phyloP scores from a whole-genome alignment of 2,888 invertebrate genomes.

The Horisme vitalbata region DNA sequence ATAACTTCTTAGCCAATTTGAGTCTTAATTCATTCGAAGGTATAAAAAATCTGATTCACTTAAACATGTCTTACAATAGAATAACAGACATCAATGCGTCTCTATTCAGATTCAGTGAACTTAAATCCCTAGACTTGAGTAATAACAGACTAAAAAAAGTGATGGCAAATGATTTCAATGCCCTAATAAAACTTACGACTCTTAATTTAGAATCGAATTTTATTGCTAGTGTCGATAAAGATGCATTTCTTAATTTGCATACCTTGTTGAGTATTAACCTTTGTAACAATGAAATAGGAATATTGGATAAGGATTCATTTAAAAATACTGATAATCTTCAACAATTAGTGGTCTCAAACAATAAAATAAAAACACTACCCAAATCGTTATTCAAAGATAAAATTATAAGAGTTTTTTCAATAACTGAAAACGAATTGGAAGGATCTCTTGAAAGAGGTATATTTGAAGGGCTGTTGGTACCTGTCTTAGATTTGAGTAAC shows the following conservation, averaged over 20 bases:
- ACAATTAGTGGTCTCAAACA: slow-evolving; percentile 50
- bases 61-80: slow-evolving; percentile 54
- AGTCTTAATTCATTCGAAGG: slow-evolving; percentile 55
- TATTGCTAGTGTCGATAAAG: slow-evolving; percentile 42
- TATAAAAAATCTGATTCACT: slow-evolving; percentile 42
- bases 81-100: slow-evolving; percentile 51
- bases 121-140: slow-evolving; percentile 48
- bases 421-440: slow-evolving; percentile 48
- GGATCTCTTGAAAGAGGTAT: slow-evolving; percentile 50
- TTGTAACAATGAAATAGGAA: slow-evolving; percentile 47
- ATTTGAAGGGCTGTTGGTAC: slow-evolving; percentile 55
- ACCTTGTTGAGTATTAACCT: slow-evolving; percentile 45
- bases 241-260: slow-evolving; percentile 41
- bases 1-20: slow-evolving; percentile 51
- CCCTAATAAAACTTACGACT: slow-evolving; percentile 41
- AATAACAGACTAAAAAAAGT: slow-evolving; percentile 48
- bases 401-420: slow-evolving; percentile 45
- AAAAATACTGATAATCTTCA: slow-evolving; percentile 34
- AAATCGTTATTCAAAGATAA: slow-evolving; percentile 52
- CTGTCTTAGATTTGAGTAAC: slow-evolving; percentile 48
- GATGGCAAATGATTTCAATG: slow-evolving; percentile 45
- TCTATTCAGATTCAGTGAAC: slow-evolving; percentile 52
- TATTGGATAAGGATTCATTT: slow-evolving; percentile 44
- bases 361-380: slow-evolving; percentile 50
- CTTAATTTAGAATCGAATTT: slow-evolving; percentile 52